A percentile compares a stretch with the other conserved stretches of the same genome.
phyloP scores from a whole-genome alignment of 2,888 invertebrate species.

The Stenoptilia bipunctidactyla region DNA sequence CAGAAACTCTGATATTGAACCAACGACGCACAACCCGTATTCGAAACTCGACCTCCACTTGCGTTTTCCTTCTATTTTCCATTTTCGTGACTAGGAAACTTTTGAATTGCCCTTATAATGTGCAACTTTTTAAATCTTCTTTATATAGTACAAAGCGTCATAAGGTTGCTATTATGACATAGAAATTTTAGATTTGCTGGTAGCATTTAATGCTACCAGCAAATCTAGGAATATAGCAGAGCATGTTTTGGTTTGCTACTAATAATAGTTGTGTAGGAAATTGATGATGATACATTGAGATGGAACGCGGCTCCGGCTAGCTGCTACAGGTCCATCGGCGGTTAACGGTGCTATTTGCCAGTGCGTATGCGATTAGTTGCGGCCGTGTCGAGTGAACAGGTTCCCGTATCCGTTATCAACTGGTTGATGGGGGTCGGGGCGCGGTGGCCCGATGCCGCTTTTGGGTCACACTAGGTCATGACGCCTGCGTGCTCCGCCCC shows the following conservation, averaged over 20 bases:
- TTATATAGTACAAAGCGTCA: no score
- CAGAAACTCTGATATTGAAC: slow-evolving; percentile 68
- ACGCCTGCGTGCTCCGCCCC: slow-evolving; percentile 58
- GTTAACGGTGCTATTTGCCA: slow-evolving; percentile 7
- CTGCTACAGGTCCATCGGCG: no score
- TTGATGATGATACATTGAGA: no score
- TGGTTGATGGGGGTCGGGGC: slow-evolving; percentile 45
- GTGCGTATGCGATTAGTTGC: slow-evolving; percentile 26
- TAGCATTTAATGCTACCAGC: no score
- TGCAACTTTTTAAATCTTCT: no score
- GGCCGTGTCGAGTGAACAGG: slow-evolving; percentile 40
- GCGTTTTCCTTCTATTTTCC: slow-evolving; percentile 41
- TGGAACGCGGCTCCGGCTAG: no score
- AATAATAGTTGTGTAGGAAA: no score
- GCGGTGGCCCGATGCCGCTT: slow-evolving; percentile 43
- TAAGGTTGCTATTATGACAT: no score
- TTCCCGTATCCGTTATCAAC: slow-evolving; percentile 58
- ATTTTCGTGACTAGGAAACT: slow-evolving; percentile 11
- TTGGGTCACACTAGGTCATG: slow-evolving; percentile 68
- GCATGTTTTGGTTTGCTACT: no score
- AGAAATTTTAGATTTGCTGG: no score
- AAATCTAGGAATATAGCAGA: no score
- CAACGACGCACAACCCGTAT: slow-evolving; percentile 54
- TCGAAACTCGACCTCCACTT: slow-evolving; percentile 61
- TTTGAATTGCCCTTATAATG: background rate